Percentiles rank a stretch among this genome's conserved stretches.
These are phyloP conservation scores for Pollenia griseotomentosa DNA, from an alignment of 2,888 invertebrate species.

Conservation along the genomic window DNA sequence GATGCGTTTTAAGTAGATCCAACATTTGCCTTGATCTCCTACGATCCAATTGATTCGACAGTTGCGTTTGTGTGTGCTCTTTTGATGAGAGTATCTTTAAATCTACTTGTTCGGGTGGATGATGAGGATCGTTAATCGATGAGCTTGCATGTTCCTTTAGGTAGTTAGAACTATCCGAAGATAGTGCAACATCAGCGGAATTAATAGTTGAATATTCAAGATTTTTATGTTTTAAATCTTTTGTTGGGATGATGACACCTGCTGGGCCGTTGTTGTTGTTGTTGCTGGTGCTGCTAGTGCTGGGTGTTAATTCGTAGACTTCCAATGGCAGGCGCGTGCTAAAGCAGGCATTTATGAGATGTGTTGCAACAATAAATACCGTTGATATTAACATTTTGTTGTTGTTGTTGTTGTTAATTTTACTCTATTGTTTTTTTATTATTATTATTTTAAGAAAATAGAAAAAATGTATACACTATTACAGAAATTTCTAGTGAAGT, in stretches of 20 bases:
- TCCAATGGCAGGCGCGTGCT: constrained; percentile 83
- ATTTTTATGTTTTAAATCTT: constrained; percentile 77
- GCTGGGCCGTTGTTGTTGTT: constrained; percentile 58
- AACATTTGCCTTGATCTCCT: constrained; percentile 85
- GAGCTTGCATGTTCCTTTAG: constrained; percentile 23
- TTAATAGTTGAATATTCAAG: constrained; percentile 80
- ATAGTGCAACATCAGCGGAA: constrained; percentile 68
- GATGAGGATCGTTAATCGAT: constrained; percentile 6
- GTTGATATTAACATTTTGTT: constrained; percentile 66
- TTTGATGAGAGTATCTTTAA: constrained; percentile 51
- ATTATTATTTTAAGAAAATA: constrained; percentile 2
- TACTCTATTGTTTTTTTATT: constrained; percentile 33
- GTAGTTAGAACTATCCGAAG: constrained; percentile 45
- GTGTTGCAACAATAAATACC: constrained; percentile 75
- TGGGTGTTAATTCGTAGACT: constrained; percentile 82
- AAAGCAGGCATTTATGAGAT: constrained; percentile 77
- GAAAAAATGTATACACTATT: constrained; percentile 26
- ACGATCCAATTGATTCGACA: constrained; percentile 77
- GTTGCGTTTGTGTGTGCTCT: constrained; percentile 26
- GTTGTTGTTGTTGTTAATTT: constrained; percentile 61
- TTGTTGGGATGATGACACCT: constrained; percentile 35
- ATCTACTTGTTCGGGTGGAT: constrained; percentile 43
- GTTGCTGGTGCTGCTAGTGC: constrained; percentile 58
- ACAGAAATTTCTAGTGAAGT: constrained; percentile 59
- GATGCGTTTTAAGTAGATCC: constrained; percentile 81